Conservation (phyloP, 2,797 vertebrate genomes). For the Sylvilagus floridanus region DNA sequence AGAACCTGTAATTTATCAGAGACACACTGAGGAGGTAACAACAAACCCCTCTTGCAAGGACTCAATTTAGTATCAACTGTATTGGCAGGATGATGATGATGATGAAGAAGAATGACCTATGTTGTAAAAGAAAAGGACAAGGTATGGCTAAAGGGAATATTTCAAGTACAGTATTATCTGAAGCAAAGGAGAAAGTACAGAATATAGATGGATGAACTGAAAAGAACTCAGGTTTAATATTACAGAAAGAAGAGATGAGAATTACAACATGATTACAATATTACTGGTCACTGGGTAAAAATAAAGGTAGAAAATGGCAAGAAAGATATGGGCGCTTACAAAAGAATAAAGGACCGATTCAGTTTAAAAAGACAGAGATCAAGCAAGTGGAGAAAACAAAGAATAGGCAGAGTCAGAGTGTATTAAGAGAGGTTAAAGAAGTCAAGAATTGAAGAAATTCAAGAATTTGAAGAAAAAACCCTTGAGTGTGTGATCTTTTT, state of each 20-base stretch:
- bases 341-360: neutral
- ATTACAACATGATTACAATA: constrained; percentile 10
- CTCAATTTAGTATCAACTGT: neutral
- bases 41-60: neutral
- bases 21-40: neutral
- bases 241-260: constrained; percentile 5
- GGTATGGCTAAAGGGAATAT: neutral
- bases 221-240: constrained; percentile 7
- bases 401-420: neutral
- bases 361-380: neutral
- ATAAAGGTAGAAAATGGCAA: neutral
- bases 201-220: neutral
- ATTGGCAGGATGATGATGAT: neutral
- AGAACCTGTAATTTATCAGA: neutral
- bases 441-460: neutral
- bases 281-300: constrained; percentile 37
- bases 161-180: neutral
- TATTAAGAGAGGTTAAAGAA: neutral
- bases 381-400: neutral
- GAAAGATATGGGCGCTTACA: neutral
- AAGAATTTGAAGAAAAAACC: constrained; percentile 27
- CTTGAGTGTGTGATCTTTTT: neutral
- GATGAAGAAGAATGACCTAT: neutral
- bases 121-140: neutral
- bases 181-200: constrained; percentile 33